Conservation (phyloP, 2,888 invertebrate species). For the Acleris laterana region DNA sequence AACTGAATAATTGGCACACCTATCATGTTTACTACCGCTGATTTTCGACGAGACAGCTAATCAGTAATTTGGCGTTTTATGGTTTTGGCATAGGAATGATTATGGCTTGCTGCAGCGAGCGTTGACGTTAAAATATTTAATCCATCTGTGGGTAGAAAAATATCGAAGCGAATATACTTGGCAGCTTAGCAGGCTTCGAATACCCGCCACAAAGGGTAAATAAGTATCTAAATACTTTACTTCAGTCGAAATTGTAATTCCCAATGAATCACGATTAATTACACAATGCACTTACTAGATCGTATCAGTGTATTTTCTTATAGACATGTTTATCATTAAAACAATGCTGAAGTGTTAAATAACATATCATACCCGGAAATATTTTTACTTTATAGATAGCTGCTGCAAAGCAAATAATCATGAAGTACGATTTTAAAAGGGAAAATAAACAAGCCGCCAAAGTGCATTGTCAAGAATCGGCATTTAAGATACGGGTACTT, state of each 20-base stretch:
- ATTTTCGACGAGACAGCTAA: conserved; percentile 23
- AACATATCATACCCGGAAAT: conserved; percentile 5
- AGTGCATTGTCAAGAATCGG: conserved; percentile 7
- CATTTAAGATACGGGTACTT: conserved; percentile 4
- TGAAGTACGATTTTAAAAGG: not conserved
- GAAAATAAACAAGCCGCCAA: conserved; percentile 4
- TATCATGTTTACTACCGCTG: conserved; percentile 30
- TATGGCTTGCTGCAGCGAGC: not conserved
- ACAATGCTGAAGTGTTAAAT: conserved; percentile 1
- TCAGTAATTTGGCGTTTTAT: conserved; percentile 40
- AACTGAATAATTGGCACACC: conserved; percentile 47
- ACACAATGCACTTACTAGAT: too few species aligned
- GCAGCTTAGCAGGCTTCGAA: not conserved
- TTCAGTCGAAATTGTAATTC: too few species aligned
- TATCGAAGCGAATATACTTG: conserved; percentile 7
- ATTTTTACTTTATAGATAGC: not conserved
- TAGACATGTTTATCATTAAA: conserved; percentile 2
- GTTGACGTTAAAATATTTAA: conserved; percentile 2
- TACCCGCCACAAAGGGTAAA: too few species aligned
- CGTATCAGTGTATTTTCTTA: not conserved
- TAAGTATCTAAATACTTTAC: too few species aligned
- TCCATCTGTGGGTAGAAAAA: conserved; percentile 27
- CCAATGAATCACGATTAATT: too few species aligned
- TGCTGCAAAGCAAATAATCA: not conserved
- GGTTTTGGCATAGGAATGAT: conserved; percentile 26